Evolutionary conservation across 1,140 invertebrate species (phyloP).

Genomic region (Drosophila murphyi): DNA sequence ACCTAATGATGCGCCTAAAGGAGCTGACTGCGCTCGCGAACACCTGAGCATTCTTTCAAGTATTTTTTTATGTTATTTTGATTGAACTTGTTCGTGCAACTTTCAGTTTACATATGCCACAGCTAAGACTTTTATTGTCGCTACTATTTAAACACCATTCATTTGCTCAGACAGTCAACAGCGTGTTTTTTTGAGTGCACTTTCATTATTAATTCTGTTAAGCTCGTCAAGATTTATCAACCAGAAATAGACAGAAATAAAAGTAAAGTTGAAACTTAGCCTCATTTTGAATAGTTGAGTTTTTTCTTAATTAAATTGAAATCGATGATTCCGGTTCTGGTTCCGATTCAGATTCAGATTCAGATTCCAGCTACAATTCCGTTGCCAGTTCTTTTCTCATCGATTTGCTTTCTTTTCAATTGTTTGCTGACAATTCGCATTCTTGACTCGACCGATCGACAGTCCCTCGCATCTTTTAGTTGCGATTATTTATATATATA

Average conservation of each 20-base stretch:
- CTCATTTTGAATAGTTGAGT: not conserved
- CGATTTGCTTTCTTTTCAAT: slow-evolving; percentile 57
- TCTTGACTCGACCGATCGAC: slow-evolving; percentile 65
- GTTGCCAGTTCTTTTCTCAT: slow-evolving; percentile 12
- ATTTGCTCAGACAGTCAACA: not conserved
- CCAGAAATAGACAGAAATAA: no score
- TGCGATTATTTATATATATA: not conserved
- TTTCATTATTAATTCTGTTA: no score
- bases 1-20: slow-evolving; percentile 39
- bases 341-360: not conserved
- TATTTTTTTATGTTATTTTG: not conserved
- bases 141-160: slow-evolving; percentile 11
- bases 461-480: slow-evolving; percentile 20
- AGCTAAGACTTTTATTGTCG: slow-evolving; percentile 1
- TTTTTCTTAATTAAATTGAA: no score
- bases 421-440: slow-evolving; percentile 60
- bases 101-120: slow-evolving; percentile 49
- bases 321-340: not conserved
- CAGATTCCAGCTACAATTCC: not conserved
- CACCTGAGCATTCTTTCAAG: not conserved
- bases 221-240: no score
- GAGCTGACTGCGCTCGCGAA: slow-evolving; percentile 2
- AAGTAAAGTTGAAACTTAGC: no score
- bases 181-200: not conserved
- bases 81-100: slow-evolving; percentile 20